Evolutionary conservation across 1,140 invertebrate genomes (phyloP), one percentile per base, ranked within the genome.

Genomic region (Cydia splendana): DNA sequence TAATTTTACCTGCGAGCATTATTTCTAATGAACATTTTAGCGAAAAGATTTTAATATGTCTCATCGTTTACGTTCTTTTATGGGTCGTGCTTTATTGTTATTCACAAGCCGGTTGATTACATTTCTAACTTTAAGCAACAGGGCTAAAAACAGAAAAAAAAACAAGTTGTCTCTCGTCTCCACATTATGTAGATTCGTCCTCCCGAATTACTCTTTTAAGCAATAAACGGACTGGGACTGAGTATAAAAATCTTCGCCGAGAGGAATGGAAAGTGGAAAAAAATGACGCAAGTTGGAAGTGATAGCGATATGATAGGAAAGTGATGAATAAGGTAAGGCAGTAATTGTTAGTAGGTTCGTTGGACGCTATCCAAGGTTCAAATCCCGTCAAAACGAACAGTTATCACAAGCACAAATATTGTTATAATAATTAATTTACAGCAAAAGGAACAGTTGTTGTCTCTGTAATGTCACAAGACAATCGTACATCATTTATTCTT

Each of bases 111-210:
- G 77, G 75, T 79, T 85, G 81, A 81, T 86, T 84, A 83, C 80
- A 85, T 81, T 82, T 81, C 74, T 77, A 82, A 81, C 77, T 76
- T 51, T 73, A 74, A 62, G 77, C 74, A 65, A 76, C 76, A 77
- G 76, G 65, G 65, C 53, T 42, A 77, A 77, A 77, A 84, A 80
- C 79, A 74, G 77, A 85, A 84, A 84, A 76, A 79, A 84, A 86
- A 84, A 87, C 83, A 88, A 89, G 65, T 90, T 87, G 85, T 87
- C 85, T 80, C 81, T 82, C 83, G 80, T 85, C 77, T 76, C 81
- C 82, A 83, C 88, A 89, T 91, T 91, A 91, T 91, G 88, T 88
- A 90, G 84, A 91, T 91, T 84, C 84, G 85, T 87, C 80, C 82
- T 84, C 79, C 80, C 75, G 84, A 91, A 89, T 89, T 88, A 89